Evolutionary conservation across 2,797 vertebrate species (phyloP).

Genomic region (Parambassis ranga): DNA sequence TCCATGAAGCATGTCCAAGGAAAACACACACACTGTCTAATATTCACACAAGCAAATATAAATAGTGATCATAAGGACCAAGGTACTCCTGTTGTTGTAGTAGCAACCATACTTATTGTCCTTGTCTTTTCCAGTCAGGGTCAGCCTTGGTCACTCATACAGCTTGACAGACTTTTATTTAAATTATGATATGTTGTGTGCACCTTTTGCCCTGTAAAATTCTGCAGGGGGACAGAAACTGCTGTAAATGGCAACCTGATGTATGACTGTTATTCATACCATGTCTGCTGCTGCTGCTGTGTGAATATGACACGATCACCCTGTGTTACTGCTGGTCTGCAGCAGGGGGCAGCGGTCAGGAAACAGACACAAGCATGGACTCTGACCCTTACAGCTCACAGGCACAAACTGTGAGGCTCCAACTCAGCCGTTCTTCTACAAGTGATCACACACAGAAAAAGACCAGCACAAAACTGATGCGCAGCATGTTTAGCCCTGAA

Average conservation of each 20-base stretch:
- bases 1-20: slow-evolving; percentile 45
- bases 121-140: neutral
- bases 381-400: slow-evolving; percentile 54
- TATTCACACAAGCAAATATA: slow-evolving; percentile 41
- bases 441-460: slow-evolving; percentile 31
- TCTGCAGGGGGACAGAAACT: neutral
- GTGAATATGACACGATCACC: slow-evolving; percentile 6
- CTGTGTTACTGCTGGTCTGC: slow-evolving; percentile 55
- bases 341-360: slow-evolving; percentile 70
- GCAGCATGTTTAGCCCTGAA: slow-evolving; percentile 25
- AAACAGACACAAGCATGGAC: slow-evolving; percentile 47
- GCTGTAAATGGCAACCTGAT: neutral
- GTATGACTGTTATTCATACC: neutral
- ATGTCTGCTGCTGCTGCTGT: slow-evolving; percentile 1
- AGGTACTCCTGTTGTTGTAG: slow-evolving; percentile 13
- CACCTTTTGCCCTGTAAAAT: neutral
- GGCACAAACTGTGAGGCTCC: slow-evolving; percentile 26
- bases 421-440: slow-evolving; percentile 19
- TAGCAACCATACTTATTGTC: slow-evolving; percentile 2
- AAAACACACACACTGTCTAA: slow-evolving; percentile 44
- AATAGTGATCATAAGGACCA: slow-evolving; percentile 17
- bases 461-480: slow-evolving; percentile 10
- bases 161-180: neutral
- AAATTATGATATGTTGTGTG: neutral
- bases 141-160: neutral